These are phyloP conservation scores for Ceyx cyanopectus DNA, from an alignment of 2,113 vertebrate genomes.

Conservation along the genomic window DNA sequence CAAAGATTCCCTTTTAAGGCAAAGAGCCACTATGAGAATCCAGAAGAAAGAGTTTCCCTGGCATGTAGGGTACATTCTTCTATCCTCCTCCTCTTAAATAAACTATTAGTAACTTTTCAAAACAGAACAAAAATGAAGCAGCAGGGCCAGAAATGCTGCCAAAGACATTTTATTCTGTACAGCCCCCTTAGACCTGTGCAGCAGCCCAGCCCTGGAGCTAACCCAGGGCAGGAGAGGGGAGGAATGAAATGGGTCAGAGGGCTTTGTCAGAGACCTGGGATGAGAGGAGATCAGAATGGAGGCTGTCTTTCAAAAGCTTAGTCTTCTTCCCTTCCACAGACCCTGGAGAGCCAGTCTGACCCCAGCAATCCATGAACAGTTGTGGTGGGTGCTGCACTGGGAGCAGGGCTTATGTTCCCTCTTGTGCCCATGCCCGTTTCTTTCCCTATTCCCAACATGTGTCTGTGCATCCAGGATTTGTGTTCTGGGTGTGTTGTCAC, in stretches of 20 bases:
- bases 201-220: background rate
- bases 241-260: background rate
- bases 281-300: background rate
- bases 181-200: background rate
- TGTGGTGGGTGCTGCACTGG: background rate
- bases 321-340: background rate
- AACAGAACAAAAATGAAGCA: conserved; percentile 65
- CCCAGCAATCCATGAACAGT: background rate
- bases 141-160: conserved; percentile 15
- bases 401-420: background rate
- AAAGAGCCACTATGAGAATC: conserved; percentile 71
- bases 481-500: background rate
- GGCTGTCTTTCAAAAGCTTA: background rate
- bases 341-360: background rate
- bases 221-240: background rate
- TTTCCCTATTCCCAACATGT: background rate
- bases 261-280: background rate
- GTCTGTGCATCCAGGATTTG: background rate
- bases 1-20: conserved; percentile 79
- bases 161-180: background rate
- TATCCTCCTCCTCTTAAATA: conserved; percentile 74
- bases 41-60: conserved; percentile 68
- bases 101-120: conserved; percentile 69
- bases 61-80: conserved; percentile 71
- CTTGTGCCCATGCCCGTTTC: background rate